Evolutionary conservation across 2,113 vertebrate genomes (phyloP).

Genomic region (Tapirus terrestris): DNA sequence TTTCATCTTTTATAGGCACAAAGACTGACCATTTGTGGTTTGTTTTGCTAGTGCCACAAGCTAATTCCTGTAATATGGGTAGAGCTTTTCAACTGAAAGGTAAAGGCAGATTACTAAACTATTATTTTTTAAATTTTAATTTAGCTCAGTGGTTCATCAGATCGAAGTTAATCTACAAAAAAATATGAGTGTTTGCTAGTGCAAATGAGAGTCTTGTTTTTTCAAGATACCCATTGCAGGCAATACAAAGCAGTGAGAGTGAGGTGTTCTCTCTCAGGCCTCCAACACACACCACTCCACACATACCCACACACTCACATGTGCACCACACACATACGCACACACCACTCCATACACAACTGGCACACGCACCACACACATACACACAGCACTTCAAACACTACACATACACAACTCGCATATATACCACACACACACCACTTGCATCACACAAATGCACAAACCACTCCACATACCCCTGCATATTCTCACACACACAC

Average conservation of each 20-base stretch:
- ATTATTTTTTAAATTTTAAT: conserved; percentile 25
- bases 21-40: background rate
- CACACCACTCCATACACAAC: background rate
- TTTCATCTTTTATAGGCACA: background rate
- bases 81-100: conserved; percentile 3
- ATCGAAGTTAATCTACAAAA: conserved; percentile 18
- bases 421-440: background rate
- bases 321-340: background rate
- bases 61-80: background rate
- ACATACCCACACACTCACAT: background rate
- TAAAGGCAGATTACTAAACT: background rate
- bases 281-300: background rate
- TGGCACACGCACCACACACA: background rate
- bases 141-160: background rate
- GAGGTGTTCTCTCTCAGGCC: background rate
- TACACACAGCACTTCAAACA: background rate
- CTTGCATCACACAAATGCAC: background rate
- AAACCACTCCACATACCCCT: background rate
- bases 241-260: background rate
- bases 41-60: background rate
- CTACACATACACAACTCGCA: too few relatives aligned
- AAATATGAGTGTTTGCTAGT: background rate
- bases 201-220: background rate
- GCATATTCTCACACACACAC: background rate
- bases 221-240: background rate